Evolutionary conservation across 35 echinoderm and acorn worm genomes (phyloP), one percentile per base, ranked within the genome.

Genomic region (Lytechinus variegatus): DNA sequence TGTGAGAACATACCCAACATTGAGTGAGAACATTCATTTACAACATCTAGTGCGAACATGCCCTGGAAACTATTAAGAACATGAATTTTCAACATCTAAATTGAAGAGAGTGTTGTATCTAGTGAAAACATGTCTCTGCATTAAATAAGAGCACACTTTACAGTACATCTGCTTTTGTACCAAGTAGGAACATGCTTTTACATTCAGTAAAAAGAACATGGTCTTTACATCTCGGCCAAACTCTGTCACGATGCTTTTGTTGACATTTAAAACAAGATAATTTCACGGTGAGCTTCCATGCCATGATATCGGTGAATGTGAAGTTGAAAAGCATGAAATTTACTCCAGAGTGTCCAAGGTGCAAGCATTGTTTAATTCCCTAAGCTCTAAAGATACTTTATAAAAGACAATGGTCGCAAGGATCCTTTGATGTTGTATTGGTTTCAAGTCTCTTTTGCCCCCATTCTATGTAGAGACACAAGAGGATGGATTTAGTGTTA

Each of bases 271-370:
- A 79, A 79, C 66, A 79, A 24, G 66, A 79, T 79, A 79, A 79
- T 79, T 79, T 79, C 66, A 79, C 66, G 19, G 66, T 79, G 66
- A 79, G 66, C 66, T 79, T 79, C 66, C 66, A 79, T 79, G 66
- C 19, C 66, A 79, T 79, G 66, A 79, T 79, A 79, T 24, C 66
- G 6, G 8, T 79, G 66, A 79, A 79, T 79, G 66, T 79, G 66
- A 79, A 79, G 16, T 79, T 79, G 66, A 79, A 71, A 24, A 79
- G 66, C 66, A 79, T 79, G 66, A 79, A 79, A 79, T 79, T 79
- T 19, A 79, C 3, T 79, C 66, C 66, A 79, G 66, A 79, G 66
- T 79, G 19, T 79, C 12, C 16, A 79, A 79, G 66, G 66, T 79
- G 66, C 21, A 79, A 24, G 66, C 66, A 79, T 79, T 79, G 66